These are phyloP conservation scores for Halcyon badia DNA, from an alignment of 2,797 vertebrate species.

Conservation along the genomic window DNA sequence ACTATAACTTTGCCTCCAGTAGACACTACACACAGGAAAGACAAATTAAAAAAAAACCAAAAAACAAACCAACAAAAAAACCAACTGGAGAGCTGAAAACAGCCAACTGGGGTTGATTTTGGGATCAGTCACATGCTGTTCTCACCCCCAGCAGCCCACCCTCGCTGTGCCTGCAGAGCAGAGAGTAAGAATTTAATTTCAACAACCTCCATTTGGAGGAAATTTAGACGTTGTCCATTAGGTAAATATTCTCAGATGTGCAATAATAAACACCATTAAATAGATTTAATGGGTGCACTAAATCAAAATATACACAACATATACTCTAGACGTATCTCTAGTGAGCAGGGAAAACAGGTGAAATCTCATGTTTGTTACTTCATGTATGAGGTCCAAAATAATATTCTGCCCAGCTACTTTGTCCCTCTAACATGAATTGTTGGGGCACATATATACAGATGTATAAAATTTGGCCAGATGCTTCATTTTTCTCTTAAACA, in stretches of 20 bases:
- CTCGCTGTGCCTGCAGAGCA: neutral
- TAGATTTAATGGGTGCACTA: neutral
- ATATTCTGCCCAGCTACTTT: neutral
- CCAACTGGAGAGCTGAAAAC: neutral
- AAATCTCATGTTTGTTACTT: neutral
- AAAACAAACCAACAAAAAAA: neutral
- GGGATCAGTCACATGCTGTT: neutral
- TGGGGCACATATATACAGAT: neutral
- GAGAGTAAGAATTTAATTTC: neutral
- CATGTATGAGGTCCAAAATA: neutral
- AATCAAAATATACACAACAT: neutral
- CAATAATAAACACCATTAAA: constrained; percentile 10
- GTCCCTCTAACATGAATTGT: neutral
- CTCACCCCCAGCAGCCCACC: neutral
- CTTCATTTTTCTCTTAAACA: constrained; percentile 28
- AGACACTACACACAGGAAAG: neutral
- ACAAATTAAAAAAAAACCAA: neutral
- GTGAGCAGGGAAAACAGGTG: neutral
- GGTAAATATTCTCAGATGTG: constrained; percentile 15
- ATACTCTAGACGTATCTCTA: neutral
- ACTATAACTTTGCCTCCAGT: neutral
- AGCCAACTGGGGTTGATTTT: accelerated
- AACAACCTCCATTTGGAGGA: neutral
- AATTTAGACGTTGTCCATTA: neutral
- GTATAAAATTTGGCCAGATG: neutral